These are phyloP conservation scores for Eurystomus gularis DNA, from an alignment of 2,113 vertebrate species.

Conservation along the genomic window DNA sequence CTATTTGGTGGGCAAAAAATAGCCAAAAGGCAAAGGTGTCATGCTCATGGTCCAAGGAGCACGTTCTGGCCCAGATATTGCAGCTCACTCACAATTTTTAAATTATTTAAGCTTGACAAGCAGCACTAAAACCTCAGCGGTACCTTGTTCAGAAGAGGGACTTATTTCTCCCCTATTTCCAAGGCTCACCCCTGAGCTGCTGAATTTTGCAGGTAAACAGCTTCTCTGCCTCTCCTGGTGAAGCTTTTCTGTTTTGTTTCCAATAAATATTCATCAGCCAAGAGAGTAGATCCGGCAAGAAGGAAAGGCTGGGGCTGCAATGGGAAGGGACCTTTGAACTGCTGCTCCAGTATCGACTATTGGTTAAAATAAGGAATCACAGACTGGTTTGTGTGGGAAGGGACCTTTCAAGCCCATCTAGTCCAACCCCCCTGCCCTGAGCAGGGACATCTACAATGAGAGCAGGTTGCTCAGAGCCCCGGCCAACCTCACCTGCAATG, in stretches of 20 bases:
- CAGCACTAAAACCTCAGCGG: neutral
- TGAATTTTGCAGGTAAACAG: neutral
- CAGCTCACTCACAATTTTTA: neutral
- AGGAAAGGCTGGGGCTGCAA: neutral
- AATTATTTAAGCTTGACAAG: neutral
- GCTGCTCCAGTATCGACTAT: fast-evolving
- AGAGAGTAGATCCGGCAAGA: fast-evolving
- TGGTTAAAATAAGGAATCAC: neutral
- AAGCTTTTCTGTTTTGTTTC: neutral
- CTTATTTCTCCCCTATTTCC: neutral
- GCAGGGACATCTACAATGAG: neutral
- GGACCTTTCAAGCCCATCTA: neutral
- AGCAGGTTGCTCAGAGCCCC: neutral
- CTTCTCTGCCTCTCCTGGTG: neutral
- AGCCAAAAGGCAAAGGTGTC: neutral
- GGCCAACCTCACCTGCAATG: neutral
- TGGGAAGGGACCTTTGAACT: neutral
- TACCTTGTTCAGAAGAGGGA: neutral
- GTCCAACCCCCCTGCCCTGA: neutral
- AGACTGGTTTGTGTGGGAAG: neutral
- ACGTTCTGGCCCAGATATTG: neutral
- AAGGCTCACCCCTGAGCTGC: neutral
- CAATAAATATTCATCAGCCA: neutral
- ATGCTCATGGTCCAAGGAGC: neutral
- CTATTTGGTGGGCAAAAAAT: fast-evolving